These are phyloP conservation scores for Tetrapedia diversipes DNA, from an alignment of 2,888 invertebrate species.

Conservation along the genomic window DNA sequence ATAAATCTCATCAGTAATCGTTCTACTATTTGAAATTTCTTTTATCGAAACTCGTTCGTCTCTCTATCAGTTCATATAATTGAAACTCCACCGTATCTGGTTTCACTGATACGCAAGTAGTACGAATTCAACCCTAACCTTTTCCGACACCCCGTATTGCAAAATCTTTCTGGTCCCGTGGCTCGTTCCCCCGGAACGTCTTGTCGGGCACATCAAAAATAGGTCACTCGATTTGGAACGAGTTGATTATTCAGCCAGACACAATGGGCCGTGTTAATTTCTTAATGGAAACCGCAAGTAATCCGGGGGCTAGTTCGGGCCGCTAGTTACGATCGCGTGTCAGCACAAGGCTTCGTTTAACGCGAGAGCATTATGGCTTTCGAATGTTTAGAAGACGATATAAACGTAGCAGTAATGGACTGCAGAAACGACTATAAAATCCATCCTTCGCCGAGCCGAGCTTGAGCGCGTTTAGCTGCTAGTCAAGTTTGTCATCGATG, in stretches of 20 bases:
- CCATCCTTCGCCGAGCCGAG: slow-evolving; percentile 64
- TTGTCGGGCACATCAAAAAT: slow-evolving; percentile 33
- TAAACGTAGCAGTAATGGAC: slow-evolving; percentile 82
- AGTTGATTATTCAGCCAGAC: slow-evolving; percentile 19
- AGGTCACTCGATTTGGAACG: slow-evolving; percentile 36
- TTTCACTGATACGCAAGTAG: no score
- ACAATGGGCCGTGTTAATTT: slow-evolving; percentile 61
- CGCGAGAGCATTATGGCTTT: slow-evolving; percentile 77
- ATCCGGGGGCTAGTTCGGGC: slow-evolving; percentile 59
- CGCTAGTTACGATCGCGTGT: slow-evolving; percentile 56
- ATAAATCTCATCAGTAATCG: no score
- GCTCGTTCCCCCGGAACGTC: background rate
- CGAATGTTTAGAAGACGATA: slow-evolving; percentile 80
- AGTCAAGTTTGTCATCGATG: slow-evolving; percentile 59
- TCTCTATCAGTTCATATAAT: no score
- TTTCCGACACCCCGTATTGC: no score
- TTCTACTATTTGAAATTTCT: no score
- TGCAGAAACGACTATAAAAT: slow-evolving; percentile 80
- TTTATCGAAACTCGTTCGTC: no score
- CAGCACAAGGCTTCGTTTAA: slow-evolving; percentile 70
- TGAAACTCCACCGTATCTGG: no score
- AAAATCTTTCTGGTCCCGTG: background rate
- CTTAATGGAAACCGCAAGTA: slow-evolving; percentile 71
- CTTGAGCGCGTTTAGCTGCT: slow-evolving; percentile 26
- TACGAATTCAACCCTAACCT: no score